Percentiles rank a stretch among this genome's conserved stretches.
These are phyloP conservation scores for Merodon equestris DNA, from an alignment of 2,888 invertebrate genomes.

Conservation along the genomic window DNA sequence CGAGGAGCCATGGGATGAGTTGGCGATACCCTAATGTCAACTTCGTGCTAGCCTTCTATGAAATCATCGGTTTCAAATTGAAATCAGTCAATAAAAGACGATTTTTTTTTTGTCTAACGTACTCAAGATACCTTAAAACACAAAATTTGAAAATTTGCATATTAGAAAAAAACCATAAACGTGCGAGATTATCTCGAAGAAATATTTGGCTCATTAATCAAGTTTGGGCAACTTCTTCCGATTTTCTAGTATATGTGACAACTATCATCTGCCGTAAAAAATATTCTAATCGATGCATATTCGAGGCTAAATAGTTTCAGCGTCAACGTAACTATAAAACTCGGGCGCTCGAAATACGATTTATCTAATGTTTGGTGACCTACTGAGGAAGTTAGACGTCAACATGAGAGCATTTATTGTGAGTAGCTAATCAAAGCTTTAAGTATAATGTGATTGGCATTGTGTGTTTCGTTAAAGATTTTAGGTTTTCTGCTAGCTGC, in stretches of 20 bases:
- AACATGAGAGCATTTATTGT: constrained; percentile 59
- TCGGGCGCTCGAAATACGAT: background rate
- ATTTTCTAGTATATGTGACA: background rate
- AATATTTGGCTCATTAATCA: background rate
- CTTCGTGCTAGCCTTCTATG: no score
- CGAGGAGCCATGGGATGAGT: no score
- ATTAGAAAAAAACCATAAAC: background rate
- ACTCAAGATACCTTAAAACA: no score
- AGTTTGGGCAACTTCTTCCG: background rate
- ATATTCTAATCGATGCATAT: background rate
- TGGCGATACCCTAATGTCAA: no score
- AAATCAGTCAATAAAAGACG: no score
- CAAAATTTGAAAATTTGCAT: constrained; percentile 2
- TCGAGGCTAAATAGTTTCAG: background rate
- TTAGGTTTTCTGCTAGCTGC: constrained; percentile 17
- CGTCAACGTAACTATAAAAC: constrained; percentile 52
- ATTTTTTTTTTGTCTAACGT: no score
- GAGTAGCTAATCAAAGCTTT: constrained; percentile 24
- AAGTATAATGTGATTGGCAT: background rate
- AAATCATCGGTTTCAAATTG: no score
- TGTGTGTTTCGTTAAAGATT: background rate
- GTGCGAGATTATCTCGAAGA: no score
- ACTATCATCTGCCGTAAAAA: background rate
- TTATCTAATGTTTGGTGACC: constrained; percentile 29
- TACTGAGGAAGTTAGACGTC: constrained; percentile 42